Percentiles rank a stretch among this genome's conserved stretches.
Conservation (phyloP, 2,888 invertebrate genomes). For the Bombylius major region DNA sequence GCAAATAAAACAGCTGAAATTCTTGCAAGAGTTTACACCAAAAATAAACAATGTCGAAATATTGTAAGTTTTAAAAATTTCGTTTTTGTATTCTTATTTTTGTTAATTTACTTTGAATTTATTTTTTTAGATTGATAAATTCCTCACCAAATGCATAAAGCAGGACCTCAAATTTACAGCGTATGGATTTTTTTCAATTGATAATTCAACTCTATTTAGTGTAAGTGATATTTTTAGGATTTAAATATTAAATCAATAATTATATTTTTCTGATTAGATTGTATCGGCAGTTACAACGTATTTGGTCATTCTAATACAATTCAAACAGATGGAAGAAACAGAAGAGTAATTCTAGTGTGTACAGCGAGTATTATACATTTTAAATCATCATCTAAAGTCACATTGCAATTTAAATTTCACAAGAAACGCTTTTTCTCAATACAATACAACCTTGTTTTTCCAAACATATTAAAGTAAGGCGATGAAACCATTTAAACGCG, state of each 20-base stretch:
- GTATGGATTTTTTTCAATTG: conserved; percentile 34
- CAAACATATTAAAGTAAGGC: too few relatives aligned
- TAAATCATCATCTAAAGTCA: too few relatives aligned
- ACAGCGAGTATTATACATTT: too few relatives aligned
- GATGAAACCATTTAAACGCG: too few relatives aligned
- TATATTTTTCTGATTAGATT: conserved; percentile 20
- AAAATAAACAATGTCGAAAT: conserved; percentile 29
- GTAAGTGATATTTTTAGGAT: conserved; percentile 15
- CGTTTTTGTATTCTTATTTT: background rate
- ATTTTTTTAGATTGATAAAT: conserved; percentile 29
- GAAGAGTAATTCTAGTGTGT: background rate
- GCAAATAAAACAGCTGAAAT: conserved; percentile 31
- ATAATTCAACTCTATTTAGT: conserved; percentile 33
- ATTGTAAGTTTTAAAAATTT: conserved; percentile 21
- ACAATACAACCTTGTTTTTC: too few relatives aligned
- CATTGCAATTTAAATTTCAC: too few relatives aligned
- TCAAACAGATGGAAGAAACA: conserved; percentile 30
- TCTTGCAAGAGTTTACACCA: conserved; percentile 29
- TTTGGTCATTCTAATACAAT: conserved; percentile 34
- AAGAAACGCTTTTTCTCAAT: too few relatives aligned
- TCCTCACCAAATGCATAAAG: conserved; percentile 32
- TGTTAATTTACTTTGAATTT: background rate
- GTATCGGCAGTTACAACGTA: conserved; percentile 35
- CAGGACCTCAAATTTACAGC: conserved; percentile 34
- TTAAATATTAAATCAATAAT: background rate